Base-by-base conservation (phyloP, 1,140 invertebrate genomes). In the Zaprionus lachaisei region DNA sequence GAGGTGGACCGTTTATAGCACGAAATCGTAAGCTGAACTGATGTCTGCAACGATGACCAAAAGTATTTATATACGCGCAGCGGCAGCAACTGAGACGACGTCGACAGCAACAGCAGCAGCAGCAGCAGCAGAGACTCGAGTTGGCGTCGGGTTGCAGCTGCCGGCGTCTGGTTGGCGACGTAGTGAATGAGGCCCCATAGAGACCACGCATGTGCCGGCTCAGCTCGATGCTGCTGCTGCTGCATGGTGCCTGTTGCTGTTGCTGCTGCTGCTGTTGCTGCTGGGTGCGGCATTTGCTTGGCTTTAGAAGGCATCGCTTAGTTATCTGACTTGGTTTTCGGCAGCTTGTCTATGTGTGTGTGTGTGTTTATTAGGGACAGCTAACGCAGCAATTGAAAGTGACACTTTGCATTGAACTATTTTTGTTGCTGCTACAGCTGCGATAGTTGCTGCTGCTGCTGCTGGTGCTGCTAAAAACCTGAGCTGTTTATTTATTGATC, bases 11-110 rank as follows among this genome's bases (percentile, higher is more conserved):
- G 85, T 87, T 89, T 79, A 81, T 77, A 89, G 83, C 83, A 86
- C 84, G 85, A 90, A 86, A 83, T 86, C 86, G 86, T 90, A 85
- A 85, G 82, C 85, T 90, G 86, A 90, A 90, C 86, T 90, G 86
- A 90, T 90, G 86, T 91, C 87, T 91, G 86, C 77, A 91, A 83
- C 86, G 86, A 90, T 90, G 86, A 91, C 86, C 86, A 90, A 90
- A 90, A 90, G 86, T 91, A 90, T 90, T 90, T 90, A 90, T 90
- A 90, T 90, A 90, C 86, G 86, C 86, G 86, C 72, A 73, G 74
- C 34, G 55, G 57, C 34, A 61, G 61, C 57, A 47, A 73, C 56
- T 58, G 12, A 57, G 55, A 24, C 51, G 58, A 24, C 55, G 69
- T 15, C 66, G 58, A 44, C 71, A 66, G 63, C 28, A 60, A 55